A percentile compares a stretch with the other conserved stretches of the same genome.
phyloP scores from a whole-genome alignment of 2,888 invertebrate species.

The Thymelicus sylvestris region DNA sequence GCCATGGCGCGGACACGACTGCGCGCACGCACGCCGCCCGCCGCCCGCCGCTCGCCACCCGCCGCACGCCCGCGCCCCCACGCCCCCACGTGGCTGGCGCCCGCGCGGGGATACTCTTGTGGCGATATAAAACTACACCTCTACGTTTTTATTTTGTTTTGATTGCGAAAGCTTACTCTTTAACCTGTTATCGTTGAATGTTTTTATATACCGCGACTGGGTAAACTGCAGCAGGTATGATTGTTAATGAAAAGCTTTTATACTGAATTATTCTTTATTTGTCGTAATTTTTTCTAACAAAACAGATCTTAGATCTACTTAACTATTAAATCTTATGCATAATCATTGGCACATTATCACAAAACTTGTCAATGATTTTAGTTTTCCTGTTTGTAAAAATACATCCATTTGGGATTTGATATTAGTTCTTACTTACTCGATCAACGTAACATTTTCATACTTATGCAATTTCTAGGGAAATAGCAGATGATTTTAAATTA shows the following conservation, averaged over 20 bases:
- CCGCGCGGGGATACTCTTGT: conserved; percentile 63
- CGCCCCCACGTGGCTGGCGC: conserved; percentile 45
- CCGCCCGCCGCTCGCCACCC: conserved; percentile 49
- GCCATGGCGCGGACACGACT: conserved; percentile 83
- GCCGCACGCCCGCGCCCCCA: conserved; percentile 41
- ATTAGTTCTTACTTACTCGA: neutral
- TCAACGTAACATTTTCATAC: neutral
- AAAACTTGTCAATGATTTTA: conserved; percentile 79
- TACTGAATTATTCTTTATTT: conserved; percentile 22
- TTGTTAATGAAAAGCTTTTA: conserved; percentile 15
- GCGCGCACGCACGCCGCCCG: conserved; percentile 63
- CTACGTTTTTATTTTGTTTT: conserved; percentile 70
- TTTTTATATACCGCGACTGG: neutral
- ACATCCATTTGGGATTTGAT: conserved; percentile 15
- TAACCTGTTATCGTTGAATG: conserved; percentile 38
- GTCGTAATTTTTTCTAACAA: conserved; percentile 1
- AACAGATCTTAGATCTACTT: conserved; percentile 14
- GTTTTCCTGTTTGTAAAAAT: conserved; percentile 41
- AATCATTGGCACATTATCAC: conserved; percentile 86
- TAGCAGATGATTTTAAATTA: neutral
- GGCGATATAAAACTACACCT: conserved; percentile 68
- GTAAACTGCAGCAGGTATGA: neutral
- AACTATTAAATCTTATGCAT: conserved; percentile 60
- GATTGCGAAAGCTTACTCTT: conserved; percentile 57
- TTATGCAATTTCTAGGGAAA: neutral